Evolutionary conservation across 2,888 invertebrate genomes (phyloP).

Genomic region (Conchocele bisecta): DNA sequence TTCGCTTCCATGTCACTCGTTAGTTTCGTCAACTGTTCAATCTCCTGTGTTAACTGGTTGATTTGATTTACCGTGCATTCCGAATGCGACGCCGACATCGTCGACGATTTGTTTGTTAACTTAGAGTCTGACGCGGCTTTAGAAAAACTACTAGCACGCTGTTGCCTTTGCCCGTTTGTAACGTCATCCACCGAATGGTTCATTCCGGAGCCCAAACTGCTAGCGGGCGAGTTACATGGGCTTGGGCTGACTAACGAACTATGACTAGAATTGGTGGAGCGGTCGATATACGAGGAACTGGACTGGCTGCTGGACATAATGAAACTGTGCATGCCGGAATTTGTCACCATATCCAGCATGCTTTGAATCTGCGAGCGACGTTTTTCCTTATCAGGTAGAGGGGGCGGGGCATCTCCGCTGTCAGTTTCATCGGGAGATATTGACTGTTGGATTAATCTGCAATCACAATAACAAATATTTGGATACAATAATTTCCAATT

Average conservation of each 20-base stretch:
- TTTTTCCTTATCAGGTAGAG: slow-evolving; percentile 69
- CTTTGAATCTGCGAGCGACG: slow-evolving; percentile 66
- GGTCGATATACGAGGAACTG: slow-evolving; percentile 43
- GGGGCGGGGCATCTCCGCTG: slow-evolving; percentile 64
- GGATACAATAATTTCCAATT: not conserved
- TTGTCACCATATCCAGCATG: slow-evolving; percentile 64
- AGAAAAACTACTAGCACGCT: slow-evolving; percentile 57
- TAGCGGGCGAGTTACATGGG: slow-evolving; percentile 84
- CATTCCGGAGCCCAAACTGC: slow-evolving; percentile 93
- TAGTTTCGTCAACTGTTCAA: slow-evolving; percentile 73
- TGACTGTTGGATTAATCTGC: slow-evolving; percentile 62
- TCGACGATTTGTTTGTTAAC: slow-evolving; percentile 38
- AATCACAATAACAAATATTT: slow-evolving; percentile 6
- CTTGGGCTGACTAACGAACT: slow-evolving; percentile 55
- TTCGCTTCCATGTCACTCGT: slow-evolving; percentile 74
- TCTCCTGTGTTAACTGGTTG: slow-evolving; percentile 73
- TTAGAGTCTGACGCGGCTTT: slow-evolving; percentile 66
- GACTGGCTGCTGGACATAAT: slow-evolving; percentile 48
- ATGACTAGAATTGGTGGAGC: slow-evolving; percentile 55
- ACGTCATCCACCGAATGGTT: slow-evolving; percentile 88
- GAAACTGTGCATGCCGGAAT: slow-evolving; percentile 39
- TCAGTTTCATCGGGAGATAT: slow-evolving; percentile 56
- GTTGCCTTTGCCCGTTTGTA: slow-evolving; percentile 42
- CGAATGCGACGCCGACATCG: slow-evolving; percentile 61
- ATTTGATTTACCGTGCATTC: slow-evolving; percentile 72